Evolutionary conservation across 2,797 vertebrate genomes (phyloP).

Genomic region (Scolopax bukidnonensis): DNA sequence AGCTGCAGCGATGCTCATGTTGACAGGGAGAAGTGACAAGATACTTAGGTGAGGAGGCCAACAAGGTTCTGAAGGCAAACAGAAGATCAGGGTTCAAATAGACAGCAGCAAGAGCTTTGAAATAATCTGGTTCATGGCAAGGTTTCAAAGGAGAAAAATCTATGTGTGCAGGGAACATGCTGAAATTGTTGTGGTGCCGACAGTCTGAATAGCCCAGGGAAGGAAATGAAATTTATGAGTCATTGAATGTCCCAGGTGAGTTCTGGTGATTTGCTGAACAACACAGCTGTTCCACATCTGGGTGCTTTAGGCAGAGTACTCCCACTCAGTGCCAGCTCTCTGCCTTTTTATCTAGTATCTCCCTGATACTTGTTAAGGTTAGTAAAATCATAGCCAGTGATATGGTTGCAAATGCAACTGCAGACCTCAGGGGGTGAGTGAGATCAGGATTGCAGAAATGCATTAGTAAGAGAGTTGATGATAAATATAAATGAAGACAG

Average conservation of each 20-base stretch:
- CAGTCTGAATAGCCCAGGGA: background rate
- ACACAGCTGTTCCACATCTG: background rate
- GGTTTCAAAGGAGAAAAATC: background rate
- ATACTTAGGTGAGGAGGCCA: background rate
- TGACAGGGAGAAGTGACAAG: conserved; percentile 24
- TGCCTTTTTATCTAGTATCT: background rate
- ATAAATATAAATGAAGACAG: background rate
- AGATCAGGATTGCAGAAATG: background rate
- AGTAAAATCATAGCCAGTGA: background rate
- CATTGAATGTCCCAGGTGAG: conserved; percentile 35
- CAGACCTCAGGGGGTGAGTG: background rate
- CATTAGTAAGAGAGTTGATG: background rate
- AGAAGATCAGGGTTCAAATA: background rate
- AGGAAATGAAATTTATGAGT: conserved; percentile 27
- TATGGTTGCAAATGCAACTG: background rate
- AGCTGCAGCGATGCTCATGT: background rate
- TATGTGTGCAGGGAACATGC: background rate
- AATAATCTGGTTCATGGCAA: background rate
- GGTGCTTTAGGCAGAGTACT: background rate
- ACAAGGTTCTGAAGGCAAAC: background rate
- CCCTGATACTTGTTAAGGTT: background rate
- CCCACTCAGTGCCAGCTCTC: background rate
- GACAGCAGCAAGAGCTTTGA: conserved; percentile 2
- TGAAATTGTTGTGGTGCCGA: background rate
- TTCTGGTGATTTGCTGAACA: conserved; percentile 18